Base-by-base conservation (phyloP, 2,113 vertebrate genomes). In the Misgurnus mizolepis region DNA sequence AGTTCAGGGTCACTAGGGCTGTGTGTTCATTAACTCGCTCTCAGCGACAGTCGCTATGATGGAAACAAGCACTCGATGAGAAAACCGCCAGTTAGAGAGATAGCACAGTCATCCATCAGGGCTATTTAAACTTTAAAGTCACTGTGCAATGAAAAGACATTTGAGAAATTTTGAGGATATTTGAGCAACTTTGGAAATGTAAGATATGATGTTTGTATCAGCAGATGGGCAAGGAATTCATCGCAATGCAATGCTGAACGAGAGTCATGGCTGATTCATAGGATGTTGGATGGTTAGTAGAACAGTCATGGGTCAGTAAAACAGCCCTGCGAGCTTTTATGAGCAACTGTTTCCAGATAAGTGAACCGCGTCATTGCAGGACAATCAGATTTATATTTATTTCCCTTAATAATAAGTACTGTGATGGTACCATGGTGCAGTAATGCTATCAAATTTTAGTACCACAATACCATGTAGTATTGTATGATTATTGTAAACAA, bases 51-150 rank as follows among this genome's bases (percentile, higher is more conserved):
- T 6, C 4, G 17, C 67, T 73, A n/a, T 43, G 71, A 61, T 74
- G 56, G 41, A 49, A 64, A 64, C 56, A 75, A 75, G 47, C 58
- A 49, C 18, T 22, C 17, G 40, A 34, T 34, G 27, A 34, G 27
- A 34, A 34, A 34, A 34, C 27, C 27, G 40, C 40, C 56, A 73
- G 70, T 11, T n/a, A 55, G 27, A 55, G 39, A 58, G 55, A 12
- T 15, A 56, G 53, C 53, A 55, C 10, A 49, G 39, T 12, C 39
- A 60, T 74, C 39, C n/a, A 12, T 15, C 39, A 43, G 3, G n/a
- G 71, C 56, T 47, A 62, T 75, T 75, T 75, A 64, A 64, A 39
- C 43, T 75, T 75, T 75, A 64, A 75, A 75, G 17, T 4, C 41
- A 43, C 17, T 2, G 10, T 14, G 17, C 58, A 41, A 15, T 7